Conservation (phyloP, 1,140 invertebrate genomes). For the Bombus vancouverensis region DNA sequence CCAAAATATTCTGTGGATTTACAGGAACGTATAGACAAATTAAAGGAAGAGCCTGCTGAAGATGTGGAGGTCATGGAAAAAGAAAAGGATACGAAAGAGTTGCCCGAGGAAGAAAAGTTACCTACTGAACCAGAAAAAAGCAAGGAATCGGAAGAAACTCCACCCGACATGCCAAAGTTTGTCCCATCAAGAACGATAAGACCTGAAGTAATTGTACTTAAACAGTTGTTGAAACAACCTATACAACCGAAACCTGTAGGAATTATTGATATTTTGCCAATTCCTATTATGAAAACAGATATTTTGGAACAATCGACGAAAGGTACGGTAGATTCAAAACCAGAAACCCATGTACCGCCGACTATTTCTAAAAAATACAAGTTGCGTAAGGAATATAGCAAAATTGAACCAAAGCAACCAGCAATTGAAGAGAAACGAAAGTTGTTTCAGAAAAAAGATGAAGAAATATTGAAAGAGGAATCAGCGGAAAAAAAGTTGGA, state of each 20-base stretch:
- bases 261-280: neutral
- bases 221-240: neutral
- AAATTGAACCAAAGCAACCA: neutral
- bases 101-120: neutral
- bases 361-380: slow-evolving; percentile 12
- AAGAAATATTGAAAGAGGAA: neutral
- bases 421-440: neutral
- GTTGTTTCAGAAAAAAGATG: neutral
- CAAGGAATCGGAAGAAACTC: fast-evolving
- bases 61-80: neutral
- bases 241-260: too few species aligned
- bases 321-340: neutral
- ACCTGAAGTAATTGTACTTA: neutral
- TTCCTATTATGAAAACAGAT: too few species aligned
- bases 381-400: neutral
- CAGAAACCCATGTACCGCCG: neutral
- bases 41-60: neutral
- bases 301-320: neutral
- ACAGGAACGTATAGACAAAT: neutral
- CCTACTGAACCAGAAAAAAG: neutral
- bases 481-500: neutral
- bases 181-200: neutral
- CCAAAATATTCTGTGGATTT: neutral
- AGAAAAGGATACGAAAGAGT: neutral
- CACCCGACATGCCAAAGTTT: too few species aligned